These are phyloP conservation scores for Sciurus carolinensis DNA, from an alignment of 2,797 vertebrate genomes.

Conservation along the genomic window DNA sequence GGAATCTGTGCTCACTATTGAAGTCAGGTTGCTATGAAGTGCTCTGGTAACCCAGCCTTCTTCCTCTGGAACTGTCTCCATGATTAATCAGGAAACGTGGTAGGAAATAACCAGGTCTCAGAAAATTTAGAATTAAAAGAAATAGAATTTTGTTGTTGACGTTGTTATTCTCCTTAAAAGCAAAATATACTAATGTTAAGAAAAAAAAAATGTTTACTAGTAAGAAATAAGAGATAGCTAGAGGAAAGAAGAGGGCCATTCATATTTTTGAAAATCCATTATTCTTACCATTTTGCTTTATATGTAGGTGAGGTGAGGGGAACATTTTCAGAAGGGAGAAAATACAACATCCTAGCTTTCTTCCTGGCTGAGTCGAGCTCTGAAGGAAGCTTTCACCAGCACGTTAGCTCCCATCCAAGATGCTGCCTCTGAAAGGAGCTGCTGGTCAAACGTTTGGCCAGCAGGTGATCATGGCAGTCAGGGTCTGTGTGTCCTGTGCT, in stretches of 20 bases:
- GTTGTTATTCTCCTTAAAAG: constrained; percentile 8
- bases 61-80: neutral
- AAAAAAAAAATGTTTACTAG: neutral
- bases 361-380: neutral
- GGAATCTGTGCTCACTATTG: neutral
- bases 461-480: neutral
- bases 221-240: constrained; percentile 17
- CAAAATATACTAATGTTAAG: constrained; percentile 14
- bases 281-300: neutral
- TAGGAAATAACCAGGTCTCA: neutral
- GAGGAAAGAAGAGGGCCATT: neutral
- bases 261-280: neutral
- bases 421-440: neutral
- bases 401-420: neutral
- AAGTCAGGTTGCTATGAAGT: constrained; percentile 3
- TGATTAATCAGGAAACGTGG: neutral
- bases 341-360: neutral
- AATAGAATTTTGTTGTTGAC: neutral
- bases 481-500: neutral
- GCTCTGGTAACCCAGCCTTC: neutral
- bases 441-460: constrained; percentile 60
- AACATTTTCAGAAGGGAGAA: neutral
- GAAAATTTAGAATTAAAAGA: neutral
- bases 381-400: neutral
- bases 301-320: neutral